Evolutionary conservation across 2,113 vertebrate species (phyloP).

Genomic region (Ardeotis arabs): DNA sequence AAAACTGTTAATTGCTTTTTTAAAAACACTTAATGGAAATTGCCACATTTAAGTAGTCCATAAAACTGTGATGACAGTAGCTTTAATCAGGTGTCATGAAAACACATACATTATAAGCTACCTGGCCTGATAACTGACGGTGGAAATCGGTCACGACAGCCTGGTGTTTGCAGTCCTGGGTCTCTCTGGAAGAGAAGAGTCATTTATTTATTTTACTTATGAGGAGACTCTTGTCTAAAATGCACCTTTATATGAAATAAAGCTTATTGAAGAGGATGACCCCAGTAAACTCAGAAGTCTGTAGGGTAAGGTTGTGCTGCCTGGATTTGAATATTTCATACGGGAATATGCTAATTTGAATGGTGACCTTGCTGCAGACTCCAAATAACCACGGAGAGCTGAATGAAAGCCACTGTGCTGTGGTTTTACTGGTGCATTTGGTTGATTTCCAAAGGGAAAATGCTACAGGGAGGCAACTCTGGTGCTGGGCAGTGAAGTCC

Average conservation of each 20-base stretch:
- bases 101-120: constrained; percentile 29
- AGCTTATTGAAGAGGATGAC: not conserved
- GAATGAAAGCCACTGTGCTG: not conserved
- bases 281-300: not conserved
- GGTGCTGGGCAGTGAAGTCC: not conserved
- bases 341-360: not conserved
- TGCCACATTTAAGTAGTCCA: constrained; percentile 64
- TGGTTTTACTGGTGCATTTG: not conserved
- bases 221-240: not conserved
- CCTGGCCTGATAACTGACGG: not conserved
- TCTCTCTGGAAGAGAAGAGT: not conserved
- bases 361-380: not conserved
- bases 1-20: constrained; percentile 71
- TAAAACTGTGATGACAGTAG: constrained; percentile 61
- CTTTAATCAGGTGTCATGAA: constrained; percentile 55
- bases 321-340: not conserved
- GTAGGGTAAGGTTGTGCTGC: not conserved
- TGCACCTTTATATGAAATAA: not conserved
- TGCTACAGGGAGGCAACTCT: not conserved
- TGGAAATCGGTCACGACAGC: not conserved
- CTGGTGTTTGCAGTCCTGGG: not conserved
- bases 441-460: not conserved
- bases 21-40: constrained; percentile 66
- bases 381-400: rapidly evolving
- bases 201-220: constrained; percentile 14